These are phyloP conservation scores for Drosophila mulleri DNA, from an alignment of 2,888 invertebrate species.

Conservation along the genomic window DNA sequence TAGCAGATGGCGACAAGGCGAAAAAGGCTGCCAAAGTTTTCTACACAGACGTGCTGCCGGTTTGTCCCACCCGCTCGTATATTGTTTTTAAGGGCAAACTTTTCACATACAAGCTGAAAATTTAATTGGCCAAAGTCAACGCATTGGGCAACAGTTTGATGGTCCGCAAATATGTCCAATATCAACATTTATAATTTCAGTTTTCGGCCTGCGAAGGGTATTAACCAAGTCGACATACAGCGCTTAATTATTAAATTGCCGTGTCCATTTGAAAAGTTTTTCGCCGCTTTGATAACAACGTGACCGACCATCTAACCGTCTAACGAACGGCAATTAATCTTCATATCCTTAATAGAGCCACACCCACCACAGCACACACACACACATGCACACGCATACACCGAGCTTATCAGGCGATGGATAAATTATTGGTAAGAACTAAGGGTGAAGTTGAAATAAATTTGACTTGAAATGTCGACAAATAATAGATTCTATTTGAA, in stretches of 20 bases:
- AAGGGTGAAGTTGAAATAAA: conserved; percentile 10
- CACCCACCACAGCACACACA: too few relatives aligned
- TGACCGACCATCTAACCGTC: conserved; percentile 26
- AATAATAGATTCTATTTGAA: neutral
- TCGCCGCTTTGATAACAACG: conserved; percentile 42
- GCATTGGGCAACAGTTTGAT: conserved; percentile 25
- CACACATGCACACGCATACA: conserved; percentile 7
- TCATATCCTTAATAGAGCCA: conserved; percentile 31
- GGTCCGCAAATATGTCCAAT: conserved; percentile 26
- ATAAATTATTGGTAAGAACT: conserved; percentile 33
- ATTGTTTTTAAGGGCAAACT: conserved; percentile 53
- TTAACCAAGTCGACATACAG: conserved; percentile 5
- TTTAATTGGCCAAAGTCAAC: conserved; percentile 72
- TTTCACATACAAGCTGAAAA: conserved; percentile 59
- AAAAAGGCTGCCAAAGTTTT: conserved; percentile 56
- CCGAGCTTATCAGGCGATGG: conserved; percentile 45
- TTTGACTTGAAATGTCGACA: neutral
- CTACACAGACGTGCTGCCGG: conserved; percentile 33
- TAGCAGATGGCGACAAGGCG: conserved; percentile 64
- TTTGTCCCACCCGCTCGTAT: conserved; percentile 15
- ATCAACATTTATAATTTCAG: conserved; percentile 34
- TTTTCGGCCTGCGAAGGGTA: conserved; percentile 10
- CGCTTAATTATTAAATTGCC: conserved; percentile 47
- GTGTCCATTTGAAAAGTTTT: conserved; percentile 46
- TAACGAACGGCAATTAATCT: conserved; percentile 67